phyloP scores from a whole-genome alignment of 2,797 vertebrate species.

The Rousettus madagascariensis region DNA sequence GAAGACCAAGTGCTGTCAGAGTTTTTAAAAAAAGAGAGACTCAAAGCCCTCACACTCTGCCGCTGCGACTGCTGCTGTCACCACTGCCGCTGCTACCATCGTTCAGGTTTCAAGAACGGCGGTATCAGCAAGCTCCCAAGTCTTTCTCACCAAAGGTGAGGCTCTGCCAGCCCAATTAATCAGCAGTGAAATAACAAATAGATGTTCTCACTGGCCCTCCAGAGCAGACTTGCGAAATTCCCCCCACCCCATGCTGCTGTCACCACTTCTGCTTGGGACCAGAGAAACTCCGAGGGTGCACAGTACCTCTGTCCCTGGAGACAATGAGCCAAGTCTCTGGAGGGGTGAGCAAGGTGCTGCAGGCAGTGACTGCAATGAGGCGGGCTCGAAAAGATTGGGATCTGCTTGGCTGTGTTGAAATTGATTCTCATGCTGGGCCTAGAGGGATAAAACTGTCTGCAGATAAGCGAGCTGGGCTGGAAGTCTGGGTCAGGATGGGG shows the following conservation, averaged over 20 bases:
- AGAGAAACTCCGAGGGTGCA: neutral
- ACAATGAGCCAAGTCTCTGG: constrained; percentile 67
- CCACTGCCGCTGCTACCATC: fast-evolving
- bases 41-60: neutral
- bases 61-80: neutral
- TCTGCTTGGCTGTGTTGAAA: constrained; percentile 69
- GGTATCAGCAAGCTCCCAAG: neutral
- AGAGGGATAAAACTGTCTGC: constrained; percentile 62
- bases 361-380: neutral
- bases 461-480: constrained; percentile 59
- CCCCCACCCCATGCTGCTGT: neutral
- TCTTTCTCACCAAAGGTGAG: constrained; percentile 25
- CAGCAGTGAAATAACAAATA: constrained; percentile 69
- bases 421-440: constrained; percentile 54
- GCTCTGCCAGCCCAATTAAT: constrained; percentile 36
- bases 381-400: constrained; percentile 9
- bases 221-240: constrained; percentile 55
- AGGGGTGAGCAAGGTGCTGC: neutral
- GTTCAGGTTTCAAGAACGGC: neutral
- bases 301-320: neutral
- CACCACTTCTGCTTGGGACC: constrained; percentile 12
- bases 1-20: no score
- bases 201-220: constrained; percentile 67
- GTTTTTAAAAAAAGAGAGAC: neutral
- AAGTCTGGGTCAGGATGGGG: constrained; percentile 69